Conservation (phyloP, 2,888 invertebrate genomes). For the Drosophila gaucha region DNA sequence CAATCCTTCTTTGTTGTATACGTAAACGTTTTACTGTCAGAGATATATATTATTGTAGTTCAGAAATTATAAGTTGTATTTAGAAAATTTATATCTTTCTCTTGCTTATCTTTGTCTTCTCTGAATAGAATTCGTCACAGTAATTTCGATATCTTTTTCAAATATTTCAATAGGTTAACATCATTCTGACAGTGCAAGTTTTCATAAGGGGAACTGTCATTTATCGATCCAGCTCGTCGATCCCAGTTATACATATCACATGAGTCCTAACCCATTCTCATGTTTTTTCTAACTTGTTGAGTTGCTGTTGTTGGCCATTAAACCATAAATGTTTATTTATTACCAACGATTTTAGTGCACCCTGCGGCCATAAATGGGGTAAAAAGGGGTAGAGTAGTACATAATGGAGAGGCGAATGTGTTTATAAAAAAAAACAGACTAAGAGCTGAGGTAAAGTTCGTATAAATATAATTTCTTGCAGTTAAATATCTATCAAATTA, state of each 20-base stretch:
- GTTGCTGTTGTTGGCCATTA: slow-evolving; percentile 43
- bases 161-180: background rate
- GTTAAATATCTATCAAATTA: too few species aligned
- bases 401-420: too few species aligned
- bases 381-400: background rate
- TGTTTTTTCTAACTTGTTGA: slow-evolving; percentile 10
- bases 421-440: too few species aligned
- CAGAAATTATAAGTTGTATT: too few species aligned
- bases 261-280: slow-evolving; percentile 4
- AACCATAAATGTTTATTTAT: slow-evolving; percentile 60
- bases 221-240: slow-evolving; percentile 17
- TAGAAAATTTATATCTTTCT: too few species aligned
- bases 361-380: slow-evolving; percentile 1
- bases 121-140: too few species aligned
- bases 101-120: background rate
- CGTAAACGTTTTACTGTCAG: too few species aligned
- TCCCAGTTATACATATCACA: slow-evolving; percentile 10
- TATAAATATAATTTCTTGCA: too few species aligned
- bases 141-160: too few species aligned
- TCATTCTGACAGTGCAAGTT: slow-evolving; percentile 12
- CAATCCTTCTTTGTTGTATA: too few species aligned
- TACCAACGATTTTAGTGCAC: slow-evolving; percentile 14
- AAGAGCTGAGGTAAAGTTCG: too few species aligned
- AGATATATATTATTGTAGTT: too few species aligned
- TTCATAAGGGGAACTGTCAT: background rate